Percentiles rank a stretch among this genome's conserved stretches.
phyloP scores from a whole-genome alignment of 2,888 invertebrate species.

The Pristionchus exspectatus region DNA sequence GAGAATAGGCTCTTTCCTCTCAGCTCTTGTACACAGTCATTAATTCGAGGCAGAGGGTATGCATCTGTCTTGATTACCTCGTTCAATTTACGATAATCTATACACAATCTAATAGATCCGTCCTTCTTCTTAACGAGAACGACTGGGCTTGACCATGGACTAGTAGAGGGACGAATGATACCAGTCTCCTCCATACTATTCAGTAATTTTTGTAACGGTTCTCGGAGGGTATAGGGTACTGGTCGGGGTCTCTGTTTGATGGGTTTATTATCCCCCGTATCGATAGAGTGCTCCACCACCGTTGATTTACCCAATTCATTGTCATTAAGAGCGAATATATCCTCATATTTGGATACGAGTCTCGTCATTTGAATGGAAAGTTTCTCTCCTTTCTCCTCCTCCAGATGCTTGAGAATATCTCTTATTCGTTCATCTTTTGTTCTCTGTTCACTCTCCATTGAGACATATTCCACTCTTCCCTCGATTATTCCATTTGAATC shows the following conservation, averaged over 20 bases:
- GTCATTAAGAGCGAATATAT: neutral
- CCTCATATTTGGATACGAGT: no score
- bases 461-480: no score
- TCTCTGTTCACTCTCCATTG: no score
- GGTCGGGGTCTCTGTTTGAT: conserved; percentile 36
- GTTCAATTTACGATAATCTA: conserved; percentile 69
- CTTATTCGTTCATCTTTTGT: no score
- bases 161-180: conserved; percentile 53
- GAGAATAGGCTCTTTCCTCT: conserved; percentile 59
- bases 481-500: neutral
- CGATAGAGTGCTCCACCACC: neutral
- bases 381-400: no score
- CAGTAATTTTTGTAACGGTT: conserved; percentile 48
- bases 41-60: conserved; percentile 65
- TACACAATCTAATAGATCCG: conserved; percentile 62
- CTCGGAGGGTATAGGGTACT: conserved; percentile 54
- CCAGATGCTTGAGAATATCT: no score
- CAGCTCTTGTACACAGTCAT: conserved; percentile 59
- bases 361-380: no score
- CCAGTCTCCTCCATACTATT: conserved; percentile 51
- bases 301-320: neutral
- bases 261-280: neutral
- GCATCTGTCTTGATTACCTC: conserved; percentile 60
- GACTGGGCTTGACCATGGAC: conserved; percentile 56
- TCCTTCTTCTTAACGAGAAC: conserved; percentile 65